A percentile compares a stretch with the other conserved stretches of the same genome.
These are phyloP conservation scores for Ptilodon capucinus DNA, from an alignment of 2,888 invertebrate species.

Conservation along the genomic window DNA sequence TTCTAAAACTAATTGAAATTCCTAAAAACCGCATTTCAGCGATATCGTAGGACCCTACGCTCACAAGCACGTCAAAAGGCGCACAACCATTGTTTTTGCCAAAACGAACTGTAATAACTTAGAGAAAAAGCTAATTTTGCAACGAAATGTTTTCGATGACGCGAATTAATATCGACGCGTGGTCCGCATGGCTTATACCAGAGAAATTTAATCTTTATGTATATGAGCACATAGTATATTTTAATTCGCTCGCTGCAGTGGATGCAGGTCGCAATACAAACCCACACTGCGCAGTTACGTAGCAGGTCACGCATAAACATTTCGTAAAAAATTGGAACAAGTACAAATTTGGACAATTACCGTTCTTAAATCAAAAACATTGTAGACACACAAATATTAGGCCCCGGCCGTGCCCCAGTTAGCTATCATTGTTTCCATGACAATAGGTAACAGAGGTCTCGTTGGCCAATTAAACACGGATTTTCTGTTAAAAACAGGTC, in stretches of 20 bases:
- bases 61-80: too few relatives aligned
- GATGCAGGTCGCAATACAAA: too few relatives aligned
- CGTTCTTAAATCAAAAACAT: conserved; percentile 11
- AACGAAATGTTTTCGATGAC: too few relatives aligned
- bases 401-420: conserved; percentile 34
- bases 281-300: background rate
- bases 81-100: too few relatives aligned
- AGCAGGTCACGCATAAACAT: conserved; percentile 14
- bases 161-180: too few relatives aligned
- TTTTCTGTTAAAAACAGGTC: conserved; percentile 26
- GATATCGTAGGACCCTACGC: too few relatives aligned
- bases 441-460: conserved; percentile 44
- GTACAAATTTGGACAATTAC: conserved; percentile 25
- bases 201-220: too few relatives aligned
- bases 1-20: background rate
- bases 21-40: background rate
- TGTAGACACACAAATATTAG: conserved; percentile 16
- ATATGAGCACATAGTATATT: too few relatives aligned
- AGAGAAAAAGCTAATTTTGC: too few relatives aligned
- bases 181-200: too few relatives aligned
- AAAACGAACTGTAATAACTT: too few relatives aligned
- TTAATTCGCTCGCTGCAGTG: too few relatives aligned
- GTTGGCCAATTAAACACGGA: conserved; percentile 16
- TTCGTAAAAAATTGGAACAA: conserved; percentile 41
- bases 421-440: conserved; percentile 29